Evolutionary conservation across 1,140 invertebrate species (phyloP), one percentile per base, ranked within the genome.

Genomic region (Drosophila littoralis): DNA sequence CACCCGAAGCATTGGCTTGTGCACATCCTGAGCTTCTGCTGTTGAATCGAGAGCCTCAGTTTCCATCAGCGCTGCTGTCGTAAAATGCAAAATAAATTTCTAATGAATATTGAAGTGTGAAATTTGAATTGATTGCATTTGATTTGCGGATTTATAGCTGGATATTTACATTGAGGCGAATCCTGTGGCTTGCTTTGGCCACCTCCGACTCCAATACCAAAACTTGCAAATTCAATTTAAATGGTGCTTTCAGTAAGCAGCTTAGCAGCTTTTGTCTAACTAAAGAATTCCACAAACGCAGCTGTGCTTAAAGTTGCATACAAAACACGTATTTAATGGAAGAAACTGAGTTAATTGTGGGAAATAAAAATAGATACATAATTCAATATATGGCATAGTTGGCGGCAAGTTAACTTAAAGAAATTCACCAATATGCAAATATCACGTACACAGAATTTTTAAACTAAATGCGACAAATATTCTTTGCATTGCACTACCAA

Each of bases 41-140:
- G n/a, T 28, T 57, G 38, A 57, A 32, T 57, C 22, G 38, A 57
- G 38, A 57, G 54, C 38, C 46, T 33, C 33, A 43, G 58, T 38
- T 72, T 72, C 75, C 73, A 67, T 71, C 48, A 54, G 63, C 61
- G 55, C 51, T 60, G 74, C 74, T 72, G 52, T 85, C 80, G 78
- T 68, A 72, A 88, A 88, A 86, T 88, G 83, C 77, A 88, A 88
- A 88, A 89, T 89, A 88, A 77, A 88, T 88, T 88, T 88, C 83
- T 89, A 88, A 88, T 88, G 83, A 88, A 88, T 88, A 88, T 88
- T 88, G 83, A 88, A 88, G 83, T 88, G 83, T 89, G 83, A 88
- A 88, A 89, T 89, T 88, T 88, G 83, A 88, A 88, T 88, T 88
- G 83, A 88, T 88, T 88, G 83, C 83, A 80, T 79, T 88, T 88